These are phyloP conservation scores for Pseudomyrmex sp. DNA, from an alignment of 1,140 invertebrate species.

Conservation along the genomic window DNA sequence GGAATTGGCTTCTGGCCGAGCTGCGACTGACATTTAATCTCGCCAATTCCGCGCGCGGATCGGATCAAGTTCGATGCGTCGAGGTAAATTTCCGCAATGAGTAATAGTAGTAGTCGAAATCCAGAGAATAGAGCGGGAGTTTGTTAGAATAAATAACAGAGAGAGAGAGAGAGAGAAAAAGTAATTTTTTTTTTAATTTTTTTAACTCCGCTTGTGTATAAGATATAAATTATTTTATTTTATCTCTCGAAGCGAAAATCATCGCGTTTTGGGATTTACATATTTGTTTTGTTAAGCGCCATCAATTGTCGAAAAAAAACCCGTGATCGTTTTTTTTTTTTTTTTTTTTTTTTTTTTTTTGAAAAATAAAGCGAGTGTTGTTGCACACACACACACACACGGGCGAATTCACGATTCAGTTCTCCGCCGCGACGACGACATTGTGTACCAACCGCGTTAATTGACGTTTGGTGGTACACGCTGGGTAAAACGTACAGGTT, in stretches of 20 bases:
- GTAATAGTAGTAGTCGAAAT: background rate
- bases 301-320: constrained; percentile 5
- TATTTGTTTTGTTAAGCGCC: constrained; percentile 9
- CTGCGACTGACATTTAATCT: constrained; percentile 67
- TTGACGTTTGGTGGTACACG: constrained; percentile 33
- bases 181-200: background rate
- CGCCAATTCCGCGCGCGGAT: constrained; percentile 29
- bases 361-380: constrained; percentile 1
- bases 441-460: constrained; percentile 52
- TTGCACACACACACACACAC: background rate
- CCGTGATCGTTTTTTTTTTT: too few relatives aligned
- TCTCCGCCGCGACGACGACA: constrained; percentile 21
- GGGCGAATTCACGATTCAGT: constrained; percentile 29
- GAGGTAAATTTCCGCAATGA: constrained; percentile 7
- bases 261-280: background rate
- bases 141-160: too few relatives aligned
- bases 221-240: background rate
- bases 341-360: background rate
- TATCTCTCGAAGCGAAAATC: background rate
- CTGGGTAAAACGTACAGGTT: constrained; percentile 46
- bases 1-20: constrained; percentile 58
- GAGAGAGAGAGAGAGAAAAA: too few relatives aligned
- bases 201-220: too few relatives aligned
- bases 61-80: constrained; percentile 30
- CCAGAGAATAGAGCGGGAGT: background rate